Conservation (phyloP, 2,113 vertebrate genomes). For the Cranoglanis bouderius region DNA sequence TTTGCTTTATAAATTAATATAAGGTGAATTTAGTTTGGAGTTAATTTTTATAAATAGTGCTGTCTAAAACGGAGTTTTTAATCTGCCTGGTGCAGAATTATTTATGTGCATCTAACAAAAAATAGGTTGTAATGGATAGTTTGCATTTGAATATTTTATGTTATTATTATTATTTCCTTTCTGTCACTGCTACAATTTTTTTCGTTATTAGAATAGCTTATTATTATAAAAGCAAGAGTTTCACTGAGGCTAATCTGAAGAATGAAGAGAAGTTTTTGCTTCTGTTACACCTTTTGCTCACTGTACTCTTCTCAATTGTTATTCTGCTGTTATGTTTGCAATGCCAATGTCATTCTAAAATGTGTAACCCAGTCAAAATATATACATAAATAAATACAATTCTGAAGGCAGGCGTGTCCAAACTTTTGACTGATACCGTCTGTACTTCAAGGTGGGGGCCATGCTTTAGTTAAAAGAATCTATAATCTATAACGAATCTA, state of each 20-base stretch:
- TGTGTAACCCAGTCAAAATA: neutral
- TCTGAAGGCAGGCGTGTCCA: neutral
- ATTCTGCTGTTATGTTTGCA: neutral
- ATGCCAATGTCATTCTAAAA: neutral
- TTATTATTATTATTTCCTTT: neutral
- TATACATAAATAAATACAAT: neutral
- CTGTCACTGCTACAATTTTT: neutral
- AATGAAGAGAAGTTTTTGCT: neutral
- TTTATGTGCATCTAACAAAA: neutral
- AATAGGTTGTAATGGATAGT: neutral
- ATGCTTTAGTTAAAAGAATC: conserved; percentile 29
- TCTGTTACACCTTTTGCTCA: neutral
- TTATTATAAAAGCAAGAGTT: no score
- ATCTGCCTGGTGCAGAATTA: neutral
- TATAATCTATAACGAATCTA: neutral
- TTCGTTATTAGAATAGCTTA: neutral
- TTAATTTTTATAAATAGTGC: neutral
- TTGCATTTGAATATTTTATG: neutral
- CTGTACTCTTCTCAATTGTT: neutral
- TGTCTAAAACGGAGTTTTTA: neutral
- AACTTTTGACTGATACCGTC: neutral
- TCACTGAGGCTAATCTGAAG: neutral
- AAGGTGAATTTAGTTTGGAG: no score
- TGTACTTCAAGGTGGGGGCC: conserved; percentile 21
- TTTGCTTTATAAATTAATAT: no score